Percentiles rank a stretch among this genome's conserved stretches.
These are phyloP conservation scores for Poecilia latipinna DNA, from an alignment of 2,113 vertebrate species.

Conservation along the genomic window DNA sequence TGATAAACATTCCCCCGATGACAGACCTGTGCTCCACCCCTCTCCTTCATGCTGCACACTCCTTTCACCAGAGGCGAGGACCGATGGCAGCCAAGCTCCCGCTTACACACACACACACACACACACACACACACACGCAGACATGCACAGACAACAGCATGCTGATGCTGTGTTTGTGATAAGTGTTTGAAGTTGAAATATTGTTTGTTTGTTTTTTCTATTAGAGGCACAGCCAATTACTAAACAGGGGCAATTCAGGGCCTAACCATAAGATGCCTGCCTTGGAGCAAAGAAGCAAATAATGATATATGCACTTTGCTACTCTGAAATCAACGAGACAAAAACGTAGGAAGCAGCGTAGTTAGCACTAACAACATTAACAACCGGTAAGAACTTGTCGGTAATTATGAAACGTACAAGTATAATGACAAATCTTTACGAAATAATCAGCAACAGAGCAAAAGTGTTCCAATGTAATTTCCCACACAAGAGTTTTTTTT, in stretches of 20 bases:
- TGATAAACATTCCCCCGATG: constrained; percentile 62
- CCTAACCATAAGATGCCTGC: constrained; percentile 25
- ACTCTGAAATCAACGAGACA: background rate
- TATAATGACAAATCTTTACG: background rate
- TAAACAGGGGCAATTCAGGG: constrained; percentile 48
- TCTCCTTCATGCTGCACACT: constrained; percentile 47
- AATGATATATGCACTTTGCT: constrained; percentile 2
- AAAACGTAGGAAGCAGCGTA: background rate
- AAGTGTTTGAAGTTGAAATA: constrained; percentile 46
- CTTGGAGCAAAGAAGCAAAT: constrained; percentile 29
- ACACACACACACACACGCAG: background rate
- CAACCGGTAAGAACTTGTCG: background rate
- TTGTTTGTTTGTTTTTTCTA: constrained; percentile 45
- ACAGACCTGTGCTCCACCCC: constrained; percentile 41
- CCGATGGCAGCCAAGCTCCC: constrained; percentile 43
- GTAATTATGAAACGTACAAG: background rate
- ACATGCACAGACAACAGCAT: constrained; percentile 23
- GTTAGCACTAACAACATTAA: background rate
- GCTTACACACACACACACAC: constrained; percentile 9
- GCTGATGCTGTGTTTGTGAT: constrained; percentile 44
- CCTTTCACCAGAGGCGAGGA: constrained; percentile 62
- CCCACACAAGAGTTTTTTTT: background rate
- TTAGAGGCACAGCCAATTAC: constrained; percentile 30
- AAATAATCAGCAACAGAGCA: background rate
- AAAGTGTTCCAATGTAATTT: background rate